Base-by-base conservation (phyloP, 2,888 invertebrate genomes). In the Amorpha juglandis region DNA sequence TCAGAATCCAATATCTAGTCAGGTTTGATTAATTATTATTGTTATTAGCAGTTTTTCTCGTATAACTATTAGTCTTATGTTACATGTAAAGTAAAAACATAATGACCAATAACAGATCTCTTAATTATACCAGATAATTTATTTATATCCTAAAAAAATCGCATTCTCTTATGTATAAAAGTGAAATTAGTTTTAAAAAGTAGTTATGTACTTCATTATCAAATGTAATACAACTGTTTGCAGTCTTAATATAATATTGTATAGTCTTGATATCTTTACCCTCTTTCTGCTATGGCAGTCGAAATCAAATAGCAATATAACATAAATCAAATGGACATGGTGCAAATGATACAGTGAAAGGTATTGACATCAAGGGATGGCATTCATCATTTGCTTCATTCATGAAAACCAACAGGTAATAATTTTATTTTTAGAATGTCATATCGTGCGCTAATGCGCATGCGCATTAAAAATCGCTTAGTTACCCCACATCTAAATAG, bases 321-420 rank as follows among this genome's bases (percentile, higher is more conserved):
- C 50, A 19, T 19, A 50, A 50, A 50, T 50, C 52, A 52, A 52
- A 52, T 14, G 14, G 33, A 52, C 27, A 52, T 6, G 14, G 52
- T 33, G 33, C 14, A 52, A 52, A 52, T 27, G 21, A 33, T 14
- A 33, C 19, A 19, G 19, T 12, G 42, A 58, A 42, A 58, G 55
- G 55, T 16, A 16, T 1, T 19, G 19, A 6, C 38, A 42, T 42
- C 42, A 12, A 12, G 38, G 19, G 58, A 53, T 14, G 33, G 12
- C 58, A 58, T 42, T 58, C 19, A 53, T 42, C 42, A 58, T 42
- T 42, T 16, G 19, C 9, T 14, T 51, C 58, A 63, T 62, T 66
- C 63, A 68, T 63, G 27, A 27, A 27, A 21, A 45, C 14, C n/a
- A n/a, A n/a, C n/a, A n/a, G n/a, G 27, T 9, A 14, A 27, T 9